These are phyloP conservation scores for Chrosomus eos DNA, from an alignment of 2,797 vertebrate species.

Conservation along the genomic window DNA sequence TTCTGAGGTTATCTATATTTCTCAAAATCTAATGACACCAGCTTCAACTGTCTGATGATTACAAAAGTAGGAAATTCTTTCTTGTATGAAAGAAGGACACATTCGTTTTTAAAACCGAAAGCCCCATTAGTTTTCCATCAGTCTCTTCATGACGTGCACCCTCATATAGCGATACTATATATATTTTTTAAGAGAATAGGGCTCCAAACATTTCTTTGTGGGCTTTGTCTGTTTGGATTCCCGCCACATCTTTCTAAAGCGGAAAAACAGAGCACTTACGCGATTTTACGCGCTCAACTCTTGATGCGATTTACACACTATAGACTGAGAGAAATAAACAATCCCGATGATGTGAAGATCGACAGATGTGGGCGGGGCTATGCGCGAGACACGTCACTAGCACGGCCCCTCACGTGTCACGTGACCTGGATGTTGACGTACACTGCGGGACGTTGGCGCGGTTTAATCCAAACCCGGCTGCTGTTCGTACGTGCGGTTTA, in stretches of 20 bases:
- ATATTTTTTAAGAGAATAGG: too few species aligned
- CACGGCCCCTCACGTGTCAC: not conserved
- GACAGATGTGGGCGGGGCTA: not conserved
- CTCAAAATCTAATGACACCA: too few species aligned
- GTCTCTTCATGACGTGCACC: too few species aligned
- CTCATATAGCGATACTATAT: too few species aligned
- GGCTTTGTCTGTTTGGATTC: slow-evolving; percentile 1
- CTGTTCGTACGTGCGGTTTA: not conserved
- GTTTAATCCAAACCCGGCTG: slow-evolving; percentile 40
- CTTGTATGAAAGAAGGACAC: too few species aligned
- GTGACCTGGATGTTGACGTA: slow-evolving; percentile 46
- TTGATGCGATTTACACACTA: not conserved
- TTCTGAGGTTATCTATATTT: too few species aligned
- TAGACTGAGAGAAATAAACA: not conserved
- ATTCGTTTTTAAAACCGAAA: too few species aligned
- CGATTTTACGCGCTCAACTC: not conserved
- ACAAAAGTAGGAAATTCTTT: too few species aligned
- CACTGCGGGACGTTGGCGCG: slow-evolving; percentile 44
- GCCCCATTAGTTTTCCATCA: too few species aligned
- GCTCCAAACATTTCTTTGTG: not conserved
- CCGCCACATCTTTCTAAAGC: not conserved
- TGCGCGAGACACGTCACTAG: not conserved
- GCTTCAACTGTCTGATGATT: too few species aligned
- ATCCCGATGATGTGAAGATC: not conserved
- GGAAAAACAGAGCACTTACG: not conserved